Conservation (phyloP, 1,140 invertebrate genomes). For the Carcinoscorpius rotundicauda region DNA sequence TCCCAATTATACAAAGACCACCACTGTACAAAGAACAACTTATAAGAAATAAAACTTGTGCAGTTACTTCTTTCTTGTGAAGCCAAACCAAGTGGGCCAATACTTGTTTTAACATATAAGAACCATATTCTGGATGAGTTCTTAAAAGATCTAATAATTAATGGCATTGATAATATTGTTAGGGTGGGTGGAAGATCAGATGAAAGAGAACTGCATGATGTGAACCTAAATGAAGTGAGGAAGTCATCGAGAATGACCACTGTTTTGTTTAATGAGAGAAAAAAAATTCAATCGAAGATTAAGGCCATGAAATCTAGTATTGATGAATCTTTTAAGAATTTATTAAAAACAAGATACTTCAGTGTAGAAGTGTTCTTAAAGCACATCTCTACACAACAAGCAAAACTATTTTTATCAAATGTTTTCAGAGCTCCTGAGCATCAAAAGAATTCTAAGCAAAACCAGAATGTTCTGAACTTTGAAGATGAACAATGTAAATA, state of each 20-base stretch:
- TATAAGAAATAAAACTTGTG: slow-evolving; percentile 42
- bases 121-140: slow-evolving; percentile 86
- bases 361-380: not conserved
- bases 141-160: slow-evolving; percentile 49
- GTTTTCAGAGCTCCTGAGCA: too few relatives aligned
- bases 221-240: slow-evolving; percentile 4
- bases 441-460: too few relatives aligned
- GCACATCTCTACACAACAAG: too few relatives aligned
- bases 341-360: not conserved
- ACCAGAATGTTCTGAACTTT: too few relatives aligned
- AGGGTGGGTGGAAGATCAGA: slow-evolving; percentile 59
- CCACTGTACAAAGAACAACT: slow-evolving; percentile 73
- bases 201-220: slow-evolving; percentile 26
- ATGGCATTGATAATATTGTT: slow-evolving; percentile 40
- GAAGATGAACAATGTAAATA: too few relatives aligned
- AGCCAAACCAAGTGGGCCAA: slow-evolving; percentile 33
- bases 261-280: not conserved
- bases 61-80: slow-evolving; percentile 26
- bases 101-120: slow-evolving; percentile 72
- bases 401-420: too few relatives aligned
- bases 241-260: not conserved
- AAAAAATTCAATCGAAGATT: not conserved
- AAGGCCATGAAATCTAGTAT: not conserved
- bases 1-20: slow-evolving; percentile 54
- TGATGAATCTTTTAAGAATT: not conserved